Base-by-base conservation (phyloP, 2,888 invertebrate genomes). In the Drosophila conformis region DNA sequence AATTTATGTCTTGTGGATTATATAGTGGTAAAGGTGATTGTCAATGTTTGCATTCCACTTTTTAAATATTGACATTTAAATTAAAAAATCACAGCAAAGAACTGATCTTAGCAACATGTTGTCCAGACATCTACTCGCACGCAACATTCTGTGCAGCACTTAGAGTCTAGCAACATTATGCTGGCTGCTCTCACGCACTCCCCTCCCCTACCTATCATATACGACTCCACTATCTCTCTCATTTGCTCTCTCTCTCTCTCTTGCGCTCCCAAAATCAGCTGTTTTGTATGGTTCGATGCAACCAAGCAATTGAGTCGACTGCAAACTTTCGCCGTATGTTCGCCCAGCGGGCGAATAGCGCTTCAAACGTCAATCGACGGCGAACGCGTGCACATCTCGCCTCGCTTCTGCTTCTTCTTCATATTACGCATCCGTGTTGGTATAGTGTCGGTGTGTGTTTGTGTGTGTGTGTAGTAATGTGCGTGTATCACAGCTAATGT, bases 231-330 rank as follows among this genome's bases (percentile, higher is more conserved):
- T n/a, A 5, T n/a, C 40, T n/a, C 11, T 42, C 6, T 6, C 11
- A 42, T 21, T 42, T 21, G 53, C 49, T 40, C 25, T 31, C 18
- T 2, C 15, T 25, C 35, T 11, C 25, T 31, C 15, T 10, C 48
- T 35, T 33, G 21, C 21, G 18, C 35, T 13, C 18, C 2, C 18
- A 4, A 33, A 21, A 25, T 51, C 59, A 69, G 60, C 69, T 69
- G 69, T 69, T 69, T 69, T 27, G 27, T 68, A 13, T 46, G 21
- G 75, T 62, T 68, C 75, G 74, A 68, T 40, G 61, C 68, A 68
- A 57, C 74, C 42, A 38, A 29, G 27, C 53, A 21, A 42, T 13
- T 46, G 15, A 15, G 70, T 35, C 40, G 46, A 59, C 54, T 38
- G 15, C 52, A 25, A 49, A 48, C 48, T 51, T 54, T 54, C 67